Conservation (phyloP, 2,797 vertebrate genomes). For the Sebastes elongatus region DNA sequence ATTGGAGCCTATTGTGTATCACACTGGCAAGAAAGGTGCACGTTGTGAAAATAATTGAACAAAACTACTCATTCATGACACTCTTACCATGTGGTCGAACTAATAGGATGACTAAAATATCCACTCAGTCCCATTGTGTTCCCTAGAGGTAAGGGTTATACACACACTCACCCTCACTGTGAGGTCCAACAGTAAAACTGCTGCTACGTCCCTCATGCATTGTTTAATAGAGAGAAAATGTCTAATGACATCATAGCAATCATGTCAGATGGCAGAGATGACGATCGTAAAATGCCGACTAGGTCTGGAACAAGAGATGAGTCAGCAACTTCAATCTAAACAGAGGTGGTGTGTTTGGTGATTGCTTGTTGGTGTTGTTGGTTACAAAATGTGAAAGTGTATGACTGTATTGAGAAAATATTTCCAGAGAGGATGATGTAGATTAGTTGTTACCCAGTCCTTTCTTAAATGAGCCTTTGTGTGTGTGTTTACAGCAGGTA, state of each 20-base stretch:
- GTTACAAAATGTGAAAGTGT: background rate
- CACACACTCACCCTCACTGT: background rate
- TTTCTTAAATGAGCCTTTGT: background rate
- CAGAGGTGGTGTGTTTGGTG: background rate
- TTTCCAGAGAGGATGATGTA: background rate
- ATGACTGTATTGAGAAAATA: background rate
- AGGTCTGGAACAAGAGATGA: background rate
- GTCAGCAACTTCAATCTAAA: conserved; percentile 18
- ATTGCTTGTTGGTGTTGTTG: background rate
- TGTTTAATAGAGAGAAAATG: conserved; percentile 30
- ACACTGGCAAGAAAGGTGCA: background rate
- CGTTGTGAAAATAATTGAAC: background rate
- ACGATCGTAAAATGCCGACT: background rate
- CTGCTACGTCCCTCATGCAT: background rate
- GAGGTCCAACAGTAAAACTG: conserved; percentile 4
- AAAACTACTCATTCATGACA: background rate
- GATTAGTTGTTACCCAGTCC: background rate
- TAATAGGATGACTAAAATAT: background rate
- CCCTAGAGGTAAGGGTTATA: background rate
- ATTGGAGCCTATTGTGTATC: background rate
- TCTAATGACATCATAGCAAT: conserved; percentile 28
- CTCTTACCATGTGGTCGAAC: background rate
- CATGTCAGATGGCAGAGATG: background rate
- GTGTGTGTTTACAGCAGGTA: background rate
- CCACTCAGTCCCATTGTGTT: background rate